Percentiles rank a stretch among this genome's conserved stretches.
Conservation (phyloP, 2,888 invertebrate species). For the Drosophila cracens region DNA sequence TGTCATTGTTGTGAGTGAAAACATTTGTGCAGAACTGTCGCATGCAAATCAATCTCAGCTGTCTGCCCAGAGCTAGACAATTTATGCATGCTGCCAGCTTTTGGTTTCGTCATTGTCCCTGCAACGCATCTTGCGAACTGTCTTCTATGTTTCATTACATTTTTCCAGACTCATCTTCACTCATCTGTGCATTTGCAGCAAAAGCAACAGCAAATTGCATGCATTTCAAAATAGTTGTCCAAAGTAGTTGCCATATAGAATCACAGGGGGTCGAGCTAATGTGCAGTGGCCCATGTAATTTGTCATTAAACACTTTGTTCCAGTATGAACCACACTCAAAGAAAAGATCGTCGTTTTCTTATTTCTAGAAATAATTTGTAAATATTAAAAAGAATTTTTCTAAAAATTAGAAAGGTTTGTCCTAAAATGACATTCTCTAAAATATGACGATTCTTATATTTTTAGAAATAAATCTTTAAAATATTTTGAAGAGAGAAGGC, state of each 20-base stretch:
- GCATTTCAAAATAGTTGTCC: constrained; percentile 8
- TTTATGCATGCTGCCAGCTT: constrained; percentile 67
- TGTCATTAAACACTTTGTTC: constrained; percentile 76
- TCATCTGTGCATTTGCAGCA: constrained; percentile 44
- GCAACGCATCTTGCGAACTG: constrained; percentile 36
- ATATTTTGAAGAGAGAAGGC: background rate
- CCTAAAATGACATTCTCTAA: background rate
- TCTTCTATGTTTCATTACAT: constrained; percentile 72
- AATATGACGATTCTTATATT: background rate
- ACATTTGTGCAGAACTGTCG: constrained; percentile 70
- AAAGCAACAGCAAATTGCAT: constrained; percentile 1
- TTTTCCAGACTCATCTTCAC: constrained; percentile 50
- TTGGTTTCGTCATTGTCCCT: constrained; percentile 47
- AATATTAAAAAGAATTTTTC: background rate
- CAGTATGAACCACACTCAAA: background rate
- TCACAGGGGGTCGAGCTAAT: constrained; percentile 12
- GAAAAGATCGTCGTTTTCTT: background rate
- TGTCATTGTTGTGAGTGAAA: constrained; percentile 21
- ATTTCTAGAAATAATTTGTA: too few species aligned
- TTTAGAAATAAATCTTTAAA: background rate
- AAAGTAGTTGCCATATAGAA: constrained; percentile 17
- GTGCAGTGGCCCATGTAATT: constrained; percentile 73
- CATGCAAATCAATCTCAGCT: constrained; percentile 80
- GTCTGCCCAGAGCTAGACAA: constrained; percentile 63
- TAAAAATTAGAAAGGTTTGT: background rate